These are phyloP conservation scores for Nemopilema nomurai DNA, from an alignment of 30 jellyfish, hydroid and myxozoan species.

Conservation along the genomic window DNA sequence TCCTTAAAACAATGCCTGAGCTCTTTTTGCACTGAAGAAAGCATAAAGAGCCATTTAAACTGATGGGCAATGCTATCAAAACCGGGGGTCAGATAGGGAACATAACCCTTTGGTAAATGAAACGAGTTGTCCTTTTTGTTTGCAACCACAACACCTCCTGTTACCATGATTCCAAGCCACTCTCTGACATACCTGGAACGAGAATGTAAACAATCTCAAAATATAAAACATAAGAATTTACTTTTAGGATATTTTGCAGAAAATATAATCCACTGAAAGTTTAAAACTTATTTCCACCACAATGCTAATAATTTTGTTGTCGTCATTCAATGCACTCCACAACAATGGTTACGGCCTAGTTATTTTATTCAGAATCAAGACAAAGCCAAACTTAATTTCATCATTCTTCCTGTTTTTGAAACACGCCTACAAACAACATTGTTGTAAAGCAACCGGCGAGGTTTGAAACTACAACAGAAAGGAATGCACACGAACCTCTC, in stretches of 20 bases:
- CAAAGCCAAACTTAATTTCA: too few relatives aligned
- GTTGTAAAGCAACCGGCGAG: not conserved
- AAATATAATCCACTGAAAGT: too few relatives aligned
- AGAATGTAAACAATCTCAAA: too few relatives aligned
- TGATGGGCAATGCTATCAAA: conserved; percentile 61
- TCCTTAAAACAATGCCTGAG: conserved; percentile 26
- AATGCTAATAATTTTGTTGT: too few relatives aligned
- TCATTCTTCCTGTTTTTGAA: not conserved
- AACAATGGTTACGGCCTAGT: too few relatives aligned
- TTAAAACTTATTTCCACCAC: too few relatives aligned
- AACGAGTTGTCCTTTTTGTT: conserved; percentile 26
- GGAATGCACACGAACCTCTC: conserved; percentile 37
- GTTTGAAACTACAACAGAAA: not conserved
- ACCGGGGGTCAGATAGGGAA: conserved; percentile 38
- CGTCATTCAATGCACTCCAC: too few relatives aligned
- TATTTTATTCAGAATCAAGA: too few relatives aligned
- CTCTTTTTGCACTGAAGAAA: conserved; percentile 26
- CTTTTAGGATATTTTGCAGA: not conserved
- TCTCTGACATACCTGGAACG: conserved; percentile 57
- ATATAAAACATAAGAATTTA: too few relatives aligned
- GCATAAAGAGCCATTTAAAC: conserved; percentile 57
- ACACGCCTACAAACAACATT: not conserved
- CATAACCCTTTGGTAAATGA: conserved; percentile 24
- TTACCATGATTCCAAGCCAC: conserved; percentile 74
- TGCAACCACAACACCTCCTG: conserved; percentile 45